Base-by-base conservation (phyloP, 2,888 invertebrate species). In the Phyllotreta cruciferae region DNA sequence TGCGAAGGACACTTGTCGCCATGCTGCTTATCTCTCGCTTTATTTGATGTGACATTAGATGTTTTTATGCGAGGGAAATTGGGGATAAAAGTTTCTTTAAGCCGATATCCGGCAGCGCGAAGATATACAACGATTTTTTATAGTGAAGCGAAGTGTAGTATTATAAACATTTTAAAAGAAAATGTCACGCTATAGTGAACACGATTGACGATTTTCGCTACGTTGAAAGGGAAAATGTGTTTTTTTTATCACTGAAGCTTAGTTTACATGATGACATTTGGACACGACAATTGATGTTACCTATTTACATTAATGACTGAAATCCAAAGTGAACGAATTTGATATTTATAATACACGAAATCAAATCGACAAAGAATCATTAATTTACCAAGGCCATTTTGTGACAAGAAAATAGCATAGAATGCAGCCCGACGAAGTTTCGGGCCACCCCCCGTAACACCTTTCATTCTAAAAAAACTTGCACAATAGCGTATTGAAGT, bases 1-100 rank as follows among this genome's bases (percentile, higher is more conserved):
- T 54, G 55, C 44, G 62, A 63, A 66, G 57, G 66, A 55, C 62
- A 56, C 53, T 61, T 61, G 57, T 64, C 61, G 61, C 60, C 54
- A 54, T 56, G 55, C 37, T 64, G 65, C 49, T 57, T 57, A 57
- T 50, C 49, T 57, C 39, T 49, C 49, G 41, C 41, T 57, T 57
- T 39, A 57, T 49, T 57, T 57, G 57, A 57, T 57, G 57, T 57
- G 57, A 49, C 49, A 49, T 57, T 36, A 37, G 47, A 56, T 45
- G 56, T 56, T 56, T 56, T 56, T 14, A 45, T 45, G 37, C 37
- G 10, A 47, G 44, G 56, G 38, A 56, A 56, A 45, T 56, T 45
- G 56, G 36, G 47, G 44, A 56, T 56, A 56, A 56, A 56, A 56
- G 56, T 56, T 56, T 56, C 45, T 56, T 45, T 45, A 37, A 14